Conservation (phyloP, 2,113 vertebrate genomes). For the Etia nguti region DNA sequence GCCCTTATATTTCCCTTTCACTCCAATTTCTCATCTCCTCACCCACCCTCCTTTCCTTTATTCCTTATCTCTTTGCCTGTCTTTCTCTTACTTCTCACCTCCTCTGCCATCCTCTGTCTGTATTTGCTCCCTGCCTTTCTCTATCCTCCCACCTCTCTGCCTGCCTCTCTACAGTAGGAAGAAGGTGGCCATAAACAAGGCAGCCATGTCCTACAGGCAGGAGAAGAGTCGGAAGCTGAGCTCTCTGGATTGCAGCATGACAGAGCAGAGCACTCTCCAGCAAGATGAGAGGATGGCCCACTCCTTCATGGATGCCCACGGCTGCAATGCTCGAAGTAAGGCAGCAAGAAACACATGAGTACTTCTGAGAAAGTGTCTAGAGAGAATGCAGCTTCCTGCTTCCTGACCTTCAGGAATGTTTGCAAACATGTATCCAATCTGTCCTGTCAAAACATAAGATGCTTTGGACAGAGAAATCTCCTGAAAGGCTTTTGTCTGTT, state of each 20-base stretch:
- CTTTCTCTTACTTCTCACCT: conserved; percentile 20
- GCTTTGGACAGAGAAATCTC: conserved; percentile 18
- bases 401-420: conserved; percentile 40
- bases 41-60: background rate
- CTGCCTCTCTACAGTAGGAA: conserved; percentile 73
- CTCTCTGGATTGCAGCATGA: conserved; percentile 85
- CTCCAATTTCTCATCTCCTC: conserved; percentile 52
- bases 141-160: background rate
- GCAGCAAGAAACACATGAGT: conserved; percentile 23
- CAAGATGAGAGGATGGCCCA: conserved; percentile 85
- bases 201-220: conserved; percentile 85
- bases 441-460: conserved; percentile 11
- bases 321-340: conserved; percentile 83
- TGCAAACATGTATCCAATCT: conserved; percentile 19
- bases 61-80: conserved; percentile 22
- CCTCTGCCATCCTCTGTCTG: conserved; percentile 24
- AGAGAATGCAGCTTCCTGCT: background rate
- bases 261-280: conserved; percentile 90
- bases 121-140: background rate
- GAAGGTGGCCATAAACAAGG: conserved; percentile 86
- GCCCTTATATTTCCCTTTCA: conserved; percentile 15
- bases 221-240: conserved; percentile 89
- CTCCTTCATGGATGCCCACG: conserved; percentile 85
- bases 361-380: conserved; percentile 7
- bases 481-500: conserved; percentile 15